Evolutionary conservation across 2,797 vertebrate genomes (phyloP), one percentile per base, ranked within the genome.

Genomic region (Denticeps clupeoides): DNA sequence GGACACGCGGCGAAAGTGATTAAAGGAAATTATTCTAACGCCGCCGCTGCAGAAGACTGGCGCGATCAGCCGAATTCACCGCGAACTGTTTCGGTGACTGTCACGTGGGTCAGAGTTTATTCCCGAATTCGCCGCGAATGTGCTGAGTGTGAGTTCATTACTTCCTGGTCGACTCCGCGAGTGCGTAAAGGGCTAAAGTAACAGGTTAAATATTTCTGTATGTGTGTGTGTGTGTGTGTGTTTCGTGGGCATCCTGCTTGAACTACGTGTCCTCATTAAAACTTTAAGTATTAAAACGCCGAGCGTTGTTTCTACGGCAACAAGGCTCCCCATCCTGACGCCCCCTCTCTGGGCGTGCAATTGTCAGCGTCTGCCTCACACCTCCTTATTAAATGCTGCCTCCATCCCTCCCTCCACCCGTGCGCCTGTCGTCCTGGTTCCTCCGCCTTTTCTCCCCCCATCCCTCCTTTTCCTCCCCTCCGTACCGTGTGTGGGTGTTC

Each of bases 291-390:
- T 38, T 51, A 46, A 41, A 55, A 49, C 46, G 53, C 48, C 47
- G 55, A 51, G 55, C 60, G 68, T 64, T 65, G 75, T 80, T 75
- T 75, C 72, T 72, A 75, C 68, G 71, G 71, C 75, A 82, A 78
- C 78, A 50, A 27, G 52, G 55, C 32, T 45, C 21, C 25, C 35
- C 35, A 27, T 33, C 42, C 16, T 31, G 27, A 46, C 15, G 25
- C 43, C 43, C 45, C 54, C 47, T 45, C 57, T 50, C 28, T 53
- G 58, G 31, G 38, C 57, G 46, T 50, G 33, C 62, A 59, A 55
- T 56, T 58, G 37, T n/a, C 63, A 8, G 44, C 47, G 37, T 31
- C 45, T 56, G 2, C 29, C 44, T 55, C 58, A 49, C 47, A 47
- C 26, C 49, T 11, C 38, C 35, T 21, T 38, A 38, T 38, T 38